Base-by-base conservation (phyloP, 2,888 invertebrate species). In the Lasiommata megera region DNA sequence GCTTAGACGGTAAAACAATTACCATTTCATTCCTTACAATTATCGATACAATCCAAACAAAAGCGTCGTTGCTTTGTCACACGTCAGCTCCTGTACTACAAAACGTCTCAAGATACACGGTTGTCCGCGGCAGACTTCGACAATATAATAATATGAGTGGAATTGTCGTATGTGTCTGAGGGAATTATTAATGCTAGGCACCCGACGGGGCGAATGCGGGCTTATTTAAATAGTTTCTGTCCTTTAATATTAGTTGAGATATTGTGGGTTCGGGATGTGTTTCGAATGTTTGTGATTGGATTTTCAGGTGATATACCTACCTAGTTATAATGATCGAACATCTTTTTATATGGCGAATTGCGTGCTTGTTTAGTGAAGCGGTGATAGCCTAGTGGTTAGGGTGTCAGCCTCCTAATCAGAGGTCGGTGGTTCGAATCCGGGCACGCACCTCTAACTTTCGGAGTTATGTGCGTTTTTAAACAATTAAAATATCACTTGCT, bases 101-200 rank as follows among this genome's bases (percentile, higher is more conserved):
- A 40, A 63, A 56, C 74, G 70, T 84, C 85, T 86, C 77, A 87
- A 88, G 88, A 85, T 70, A 70, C 69, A 87, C 85, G 87, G 87
- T 76, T 89, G 88, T 87, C 88, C 69, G 71, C 76, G 69, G 68
- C 88, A 89, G 86, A 82, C 76, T 64, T 72, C 79, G 76, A 78
- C 83, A 84, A 84, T 84, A 87, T 82, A 84, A 87, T 80, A 80
- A 87, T 80, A 80, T 77, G 77, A 77, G 76, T 84, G 82, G 74
- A 76, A 80, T 79, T 85, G 86, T 84, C 88, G 87, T 87, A 84
- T 87, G 88, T 85, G 85, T 85, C 88, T 84, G 73, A 86, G 74
- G 75, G 88, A 85, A 89, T 89, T 90, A 88, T 87, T 89, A 81
- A 89, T 84, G 88, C 82, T 23, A 67, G 64, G 81, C 79, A 72